A percentile compares a stretch with the other conserved stretches of the same genome.
These are phyloP conservation scores for Acanthochromis polyacanthus DNA, from an alignment of 2,113 vertebrate genomes.

Conservation along the genomic window DNA sequence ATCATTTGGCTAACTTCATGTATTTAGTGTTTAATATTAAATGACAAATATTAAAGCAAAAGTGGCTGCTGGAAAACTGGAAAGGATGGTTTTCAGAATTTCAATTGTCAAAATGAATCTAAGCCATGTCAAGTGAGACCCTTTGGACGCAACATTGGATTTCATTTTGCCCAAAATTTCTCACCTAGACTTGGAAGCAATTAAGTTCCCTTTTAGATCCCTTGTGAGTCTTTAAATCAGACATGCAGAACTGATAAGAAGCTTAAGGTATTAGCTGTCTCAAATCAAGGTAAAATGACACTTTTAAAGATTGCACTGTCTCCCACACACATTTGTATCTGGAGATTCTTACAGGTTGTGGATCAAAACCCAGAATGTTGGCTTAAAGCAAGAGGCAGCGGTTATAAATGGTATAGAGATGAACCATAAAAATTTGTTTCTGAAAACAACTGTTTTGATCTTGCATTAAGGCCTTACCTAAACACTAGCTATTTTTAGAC, in stretches of 20 bases:
- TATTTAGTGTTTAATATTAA: too few species aligned
- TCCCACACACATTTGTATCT: slow-evolving; percentile 26
- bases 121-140: too few species aligned
- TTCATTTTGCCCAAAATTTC: not conserved
- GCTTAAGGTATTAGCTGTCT: slow-evolving; percentile 35
- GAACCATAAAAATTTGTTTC: slow-evolving; percentile 34
- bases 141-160: not conserved
- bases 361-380: slow-evolving; percentile 49
- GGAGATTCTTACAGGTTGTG: slow-evolving; percentile 35
- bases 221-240: slow-evolving; percentile 1
- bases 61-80: too few species aligned
- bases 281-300: slow-evolving; percentile 43
- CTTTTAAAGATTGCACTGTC: slow-evolving; percentile 18
- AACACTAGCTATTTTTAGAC: slow-evolving; percentile 7
- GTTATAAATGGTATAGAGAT: slow-evolving; percentile 22
- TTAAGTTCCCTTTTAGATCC: not conserved
- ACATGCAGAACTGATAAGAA: slow-evolving; percentile 11
- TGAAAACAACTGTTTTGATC: slow-evolving; percentile 38
- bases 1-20: too few species aligned
- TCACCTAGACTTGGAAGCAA: not conserved
- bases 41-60: too few species aligned
- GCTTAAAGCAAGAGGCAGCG: slow-evolving; percentile 15
- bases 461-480: slow-evolving; percentile 15
- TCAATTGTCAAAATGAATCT: too few species aligned
- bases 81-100: too few species aligned